Evolutionary conservation across 1,140 invertebrate species (phyloP), one percentile per base, ranked within the genome.

Genomic region (Polypedilum pembai): DNA sequence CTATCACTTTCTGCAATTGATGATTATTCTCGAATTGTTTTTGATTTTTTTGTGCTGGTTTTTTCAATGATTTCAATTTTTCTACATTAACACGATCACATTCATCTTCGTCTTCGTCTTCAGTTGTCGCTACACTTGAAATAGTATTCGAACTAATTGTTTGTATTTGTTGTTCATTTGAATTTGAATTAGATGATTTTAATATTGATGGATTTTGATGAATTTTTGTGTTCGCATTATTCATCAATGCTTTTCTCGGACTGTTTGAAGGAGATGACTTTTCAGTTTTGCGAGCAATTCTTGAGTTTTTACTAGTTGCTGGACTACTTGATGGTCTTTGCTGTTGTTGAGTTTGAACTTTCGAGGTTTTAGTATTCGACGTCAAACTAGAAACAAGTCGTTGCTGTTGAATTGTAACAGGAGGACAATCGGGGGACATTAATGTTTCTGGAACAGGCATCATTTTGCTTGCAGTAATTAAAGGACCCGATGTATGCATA

Each of bases 371-470:
- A 3, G 17, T 18, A 69, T 18, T 69, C 18, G 65, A 69, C 20
- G 65, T 69, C 18, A 69, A 20, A 20, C 7, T 21, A 18, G 65
- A 69, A 69, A 69, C 10, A 21, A 18, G 65, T 8, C 65, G 65
- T 69, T 69, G 65, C 20, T 78, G 77, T 75, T 82, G 79, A 17
- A 80, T 79, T 12, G 79, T 80, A 66, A 80, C 79, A 17, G 84
- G 80, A 75, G 88, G 87, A 79, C 91, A 91, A 81, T 93, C 91
- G 2, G 92, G 92, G 81, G 91, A 93, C 89, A 93, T 92, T 0
- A 93, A 82, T 0, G 91, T 91, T 79, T 94, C 92, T 8, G 92
- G 92, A 41, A 94, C 91, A 3, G 92, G 92, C 1, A 94, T 89
- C 83, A 94, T 88, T 82, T 92, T 93, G 0, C 90, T 91, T 63